phyloP scores from a whole-genome alignment of 2,797 vertebrate genomes.

The Nannoperca australis region DNA sequence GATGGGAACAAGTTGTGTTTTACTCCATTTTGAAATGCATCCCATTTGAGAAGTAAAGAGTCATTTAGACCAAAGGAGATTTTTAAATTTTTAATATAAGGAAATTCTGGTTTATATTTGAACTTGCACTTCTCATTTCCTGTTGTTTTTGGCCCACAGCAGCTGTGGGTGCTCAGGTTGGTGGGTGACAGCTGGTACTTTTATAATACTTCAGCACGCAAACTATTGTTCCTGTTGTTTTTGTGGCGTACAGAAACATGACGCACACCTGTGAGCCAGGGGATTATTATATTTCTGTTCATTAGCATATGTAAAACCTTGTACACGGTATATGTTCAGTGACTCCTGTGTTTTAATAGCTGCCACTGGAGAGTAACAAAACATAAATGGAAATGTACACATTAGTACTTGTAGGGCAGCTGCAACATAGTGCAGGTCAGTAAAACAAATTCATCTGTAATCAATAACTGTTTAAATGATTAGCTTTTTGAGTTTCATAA shows the following conservation, averaged over 20 bases:
- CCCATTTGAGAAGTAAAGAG: neutral
- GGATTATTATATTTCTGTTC: neutral
- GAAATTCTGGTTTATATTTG: conserved; percentile 6
- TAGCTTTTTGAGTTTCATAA: neutral
- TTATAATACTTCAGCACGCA: neutral
- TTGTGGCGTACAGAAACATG: neutral
- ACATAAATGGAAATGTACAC: neutral
- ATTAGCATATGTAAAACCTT: neutral
- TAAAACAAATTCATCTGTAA: neutral
- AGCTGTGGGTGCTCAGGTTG: neutral
- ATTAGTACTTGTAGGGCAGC: neutral
- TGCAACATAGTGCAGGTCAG: neutral
- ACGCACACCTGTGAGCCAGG: neutral
- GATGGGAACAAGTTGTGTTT: neutral
- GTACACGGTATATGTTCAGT: neutral
- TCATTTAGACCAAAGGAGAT: neutral
- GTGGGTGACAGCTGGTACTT: conserved; percentile 2
- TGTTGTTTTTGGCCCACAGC: conserved; percentile 24
- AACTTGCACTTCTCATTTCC: neutral
- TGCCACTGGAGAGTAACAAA: neutral
- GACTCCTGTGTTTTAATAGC: neutral
- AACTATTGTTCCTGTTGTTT: neutral
- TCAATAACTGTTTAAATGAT: neutral
- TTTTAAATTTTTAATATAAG: neutral
- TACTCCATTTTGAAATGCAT: neutral